phyloP scores from a whole-genome alignment of 2,797 vertebrate genomes.

The Coreius guichenoti region DNA sequence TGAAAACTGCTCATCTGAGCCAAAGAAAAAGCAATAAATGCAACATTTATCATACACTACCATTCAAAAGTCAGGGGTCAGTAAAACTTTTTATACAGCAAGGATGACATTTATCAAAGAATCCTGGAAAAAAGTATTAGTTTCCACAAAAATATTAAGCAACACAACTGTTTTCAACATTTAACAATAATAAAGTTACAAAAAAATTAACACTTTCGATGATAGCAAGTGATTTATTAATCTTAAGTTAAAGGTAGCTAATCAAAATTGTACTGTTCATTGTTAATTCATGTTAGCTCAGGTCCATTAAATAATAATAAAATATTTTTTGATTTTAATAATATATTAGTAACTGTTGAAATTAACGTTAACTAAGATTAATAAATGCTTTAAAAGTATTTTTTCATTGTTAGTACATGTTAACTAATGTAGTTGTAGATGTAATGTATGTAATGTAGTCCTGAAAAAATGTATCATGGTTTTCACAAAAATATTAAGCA shows the following conservation, averaged over 20 bases:
- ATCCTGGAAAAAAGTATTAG: neutral
- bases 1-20: conserved; percentile 58
- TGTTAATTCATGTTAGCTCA: neutral
- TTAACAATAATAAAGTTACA: neutral
- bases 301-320: neutral
- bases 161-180: neutral
- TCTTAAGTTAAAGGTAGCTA: neutral
- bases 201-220: neutral
- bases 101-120: neutral
- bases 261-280: neutral
- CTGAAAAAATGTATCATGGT: too few species aligned
- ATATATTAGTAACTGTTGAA: neutral
- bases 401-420: neutral
- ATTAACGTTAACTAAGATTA: neutral
- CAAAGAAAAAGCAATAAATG: neutral
- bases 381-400: too few species aligned
- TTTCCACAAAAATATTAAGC: too few species aligned
- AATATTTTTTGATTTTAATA: neutral
- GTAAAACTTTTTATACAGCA: neutral
- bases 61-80: neutral
- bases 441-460: too few species aligned
- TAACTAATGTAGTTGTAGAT: neutral
- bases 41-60: neutral
- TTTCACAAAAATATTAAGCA: too few species aligned
- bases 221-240: neutral